These are phyloP conservation scores for Temnothorax unifasciatus DNA, from an alignment of 2,888 invertebrate genomes.

Conservation along the genomic window DNA sequence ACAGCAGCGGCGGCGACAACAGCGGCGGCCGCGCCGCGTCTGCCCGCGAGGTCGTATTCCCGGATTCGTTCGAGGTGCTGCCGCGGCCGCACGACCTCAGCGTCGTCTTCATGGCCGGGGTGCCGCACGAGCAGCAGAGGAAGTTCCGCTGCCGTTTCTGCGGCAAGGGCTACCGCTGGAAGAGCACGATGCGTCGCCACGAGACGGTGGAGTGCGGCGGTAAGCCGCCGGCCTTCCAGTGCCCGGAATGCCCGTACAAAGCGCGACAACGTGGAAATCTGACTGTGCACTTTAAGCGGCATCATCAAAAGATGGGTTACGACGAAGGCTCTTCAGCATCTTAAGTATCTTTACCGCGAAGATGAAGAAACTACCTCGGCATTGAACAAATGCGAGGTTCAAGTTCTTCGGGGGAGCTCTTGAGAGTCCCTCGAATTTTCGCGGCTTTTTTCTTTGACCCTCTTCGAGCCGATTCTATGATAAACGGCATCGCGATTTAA, in stretches of 20 bases:
- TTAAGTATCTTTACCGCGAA: background rate
- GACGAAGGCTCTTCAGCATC: conserved; percentile 75
- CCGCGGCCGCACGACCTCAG: conserved; percentile 85
- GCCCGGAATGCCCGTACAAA: conserved; percentile 92
- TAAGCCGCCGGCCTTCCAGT: conserved; percentile 93
- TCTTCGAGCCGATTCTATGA: background rate
- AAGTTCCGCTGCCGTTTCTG: conserved; percentile 94
- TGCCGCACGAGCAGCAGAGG: conserved; percentile 87
- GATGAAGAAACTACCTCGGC: background rate
- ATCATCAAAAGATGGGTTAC: conserved; percentile 87
- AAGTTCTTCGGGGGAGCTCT: background rate
- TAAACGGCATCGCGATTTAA: background rate
- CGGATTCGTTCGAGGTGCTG: conserved; percentile 85
- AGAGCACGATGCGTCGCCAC: conserved; percentile 93
- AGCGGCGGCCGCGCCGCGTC: conserved; percentile 75
- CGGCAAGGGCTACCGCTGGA: conserved; percentile 95
- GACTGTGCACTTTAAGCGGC: conserved; percentile 93
- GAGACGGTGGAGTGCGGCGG: conserved; percentile 95
- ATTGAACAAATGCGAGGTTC: conserved; percentile 15
- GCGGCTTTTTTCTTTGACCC: conserved; percentile 17
- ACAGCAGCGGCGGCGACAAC: conserved; percentile 73
- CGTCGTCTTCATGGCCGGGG: conserved; percentile 85
- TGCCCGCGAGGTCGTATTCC: conserved; percentile 83
- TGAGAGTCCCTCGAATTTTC: background rate
- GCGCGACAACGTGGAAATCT: conserved; percentile 94